Evolutionary conservation across 2,113 vertebrate species (phyloP), one percentile per base, ranked within the genome.

Genomic region (Raja brachyura): DNA sequence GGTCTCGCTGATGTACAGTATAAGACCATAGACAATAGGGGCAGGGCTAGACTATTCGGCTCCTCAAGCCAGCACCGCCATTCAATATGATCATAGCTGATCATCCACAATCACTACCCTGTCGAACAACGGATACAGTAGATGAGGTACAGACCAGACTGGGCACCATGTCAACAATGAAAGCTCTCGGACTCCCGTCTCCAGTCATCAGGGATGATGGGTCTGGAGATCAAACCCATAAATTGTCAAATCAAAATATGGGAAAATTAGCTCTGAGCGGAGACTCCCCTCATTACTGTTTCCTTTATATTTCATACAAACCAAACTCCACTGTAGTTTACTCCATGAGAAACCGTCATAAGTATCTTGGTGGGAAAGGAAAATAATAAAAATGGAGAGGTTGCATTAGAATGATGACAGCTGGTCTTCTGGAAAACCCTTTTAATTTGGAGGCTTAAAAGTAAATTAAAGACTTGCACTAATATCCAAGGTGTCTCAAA

Each of bases 381-480:
- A 54, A 75, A 93, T 81, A 78, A 56, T 56, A 76, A 93, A 70
- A 33, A 18, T 63, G 68, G 94, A 93, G 94, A 94, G 93, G 94
- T 93, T 90, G 94, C 93, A 31, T 93, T 93, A 83, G 94, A 86
- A 93, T 68, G 85, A 83, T 93, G 94, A 95, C 96, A 97, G 96
- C 96, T 97, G 96, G 96, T 54, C 31, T 95, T 88, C 94, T 54
- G 0, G 73, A 76, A 31, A 28, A 77, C 88, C 94, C 94, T 48
- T 97, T 94, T 96, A 95, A 97, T 97, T 95, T 95, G 93, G 77
- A 77, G 68, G 95, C 94, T 96, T 96, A 94, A 93, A 93, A 28
- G 86, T 93, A 96, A 97, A 97, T 96, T 96, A 96, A 93, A 96
- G 95, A 93, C 94, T 31, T 93, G 93, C 39, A 25, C 39, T 22